Base-by-base conservation (phyloP, 2,797 vertebrate species). In the Semaprochilodus insignis region DNA sequence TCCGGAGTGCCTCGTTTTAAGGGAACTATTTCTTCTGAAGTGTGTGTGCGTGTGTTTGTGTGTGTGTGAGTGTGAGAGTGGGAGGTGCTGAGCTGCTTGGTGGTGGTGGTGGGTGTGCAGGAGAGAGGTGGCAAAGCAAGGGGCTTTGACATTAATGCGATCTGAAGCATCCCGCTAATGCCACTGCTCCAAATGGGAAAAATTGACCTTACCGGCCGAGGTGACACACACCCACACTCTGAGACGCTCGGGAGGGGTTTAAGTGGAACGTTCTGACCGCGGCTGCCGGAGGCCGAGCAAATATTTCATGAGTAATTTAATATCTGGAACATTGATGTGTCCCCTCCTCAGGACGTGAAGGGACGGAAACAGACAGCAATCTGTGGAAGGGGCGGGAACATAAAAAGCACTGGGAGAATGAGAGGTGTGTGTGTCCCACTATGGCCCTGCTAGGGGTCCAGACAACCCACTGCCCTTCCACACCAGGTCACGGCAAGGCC, bases 231-330 rank as follows among this genome's bases (percentile, higher is more conserved):
- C 91, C 91, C 89, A 92, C 91, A 92, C 91, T 93, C 89, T 0
- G 91, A 90, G 92, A 88, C 88, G 80, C 92, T 91, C 86, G 65
- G 82, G 78, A 90, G 48, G 90, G 73, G 92, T 89, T 83, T 93
- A 93, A 94, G 88, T 93, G 81, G 90, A 93, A 90, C 81, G 90
- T 52, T 92, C 83, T 65, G 84, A 88, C 89, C 88, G 88, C 83
- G 90, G 88, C 88, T 91, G 78, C 94, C 91, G 91, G 81, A 95
- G 96, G 95, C 95, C 90, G 88, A 88, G 94, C 95, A 93, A 96
- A 96, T 96, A 95, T 96, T 97, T 97, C 94, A 97, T 96, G 96
- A 97, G 97, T 98, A 97, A 98, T 98, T 98, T 97, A 97, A 97
- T 98, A 97, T 97, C 95, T 97, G 94, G 96, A 97, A 95, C 96